A percentile compares a stretch with the other conserved stretches of the same genome.
Evolutionary conservation across 2,797 vertebrate genomes (phyloP).

Genomic region (Sebastes itinus): DNA sequence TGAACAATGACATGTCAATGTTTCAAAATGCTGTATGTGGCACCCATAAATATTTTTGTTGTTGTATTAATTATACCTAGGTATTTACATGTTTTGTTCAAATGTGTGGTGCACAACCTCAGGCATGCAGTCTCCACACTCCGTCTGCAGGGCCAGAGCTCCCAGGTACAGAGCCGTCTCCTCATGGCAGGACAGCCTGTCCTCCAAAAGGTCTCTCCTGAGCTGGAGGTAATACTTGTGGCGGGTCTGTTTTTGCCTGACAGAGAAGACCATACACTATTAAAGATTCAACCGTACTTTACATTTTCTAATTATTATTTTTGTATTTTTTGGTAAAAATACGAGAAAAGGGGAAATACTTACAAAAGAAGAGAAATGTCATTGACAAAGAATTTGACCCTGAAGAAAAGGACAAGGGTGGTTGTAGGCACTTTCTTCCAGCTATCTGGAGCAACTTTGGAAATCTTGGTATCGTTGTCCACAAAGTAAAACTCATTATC

Average conservation of each 20-base stretch:
- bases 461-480: conserved; percentile 88
- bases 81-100: background rate
- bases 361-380: conserved; percentile 87
- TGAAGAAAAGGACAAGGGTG: conserved; percentile 87
- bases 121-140: conserved; percentile 87
- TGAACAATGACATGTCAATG: no score
- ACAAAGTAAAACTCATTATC: conserved; percentile 93
- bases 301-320: background rate
- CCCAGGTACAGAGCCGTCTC: conserved; percentile 87
- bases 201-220: conserved; percentile 90
- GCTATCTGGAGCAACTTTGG: conserved; percentile 88
- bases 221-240: conserved; percentile 95
- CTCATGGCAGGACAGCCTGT: conserved; percentile 85
- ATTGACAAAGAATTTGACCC: conserved; percentile 90
- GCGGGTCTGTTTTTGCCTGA: conserved; percentile 87
- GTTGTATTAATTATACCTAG: no score
- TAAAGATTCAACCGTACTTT: background rate
- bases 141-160: conserved; percentile 89
- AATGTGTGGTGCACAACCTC: conserved; percentile 78
- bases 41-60: no score
- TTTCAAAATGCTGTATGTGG: no score
- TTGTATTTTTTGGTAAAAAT: background rate
- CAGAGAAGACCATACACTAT: background rate
- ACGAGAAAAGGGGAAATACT: conserved; percentile 62
- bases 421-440: conserved; percentile 89